phyloP scores from a whole-genome alignment of 2,797 vertebrate species.

The Scleropages formosus region DNA sequence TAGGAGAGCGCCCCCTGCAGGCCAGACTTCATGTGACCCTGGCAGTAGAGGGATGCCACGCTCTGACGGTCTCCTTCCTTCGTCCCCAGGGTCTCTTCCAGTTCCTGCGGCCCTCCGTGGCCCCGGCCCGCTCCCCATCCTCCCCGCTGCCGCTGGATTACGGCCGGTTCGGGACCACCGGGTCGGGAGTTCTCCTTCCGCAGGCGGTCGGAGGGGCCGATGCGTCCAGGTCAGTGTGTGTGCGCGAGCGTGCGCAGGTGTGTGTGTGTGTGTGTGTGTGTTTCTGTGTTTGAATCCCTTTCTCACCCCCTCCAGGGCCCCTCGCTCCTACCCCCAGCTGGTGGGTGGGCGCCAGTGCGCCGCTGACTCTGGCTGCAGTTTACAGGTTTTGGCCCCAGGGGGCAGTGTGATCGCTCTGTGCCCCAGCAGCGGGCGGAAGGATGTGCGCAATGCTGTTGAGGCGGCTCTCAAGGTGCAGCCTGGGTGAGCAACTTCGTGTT shows the following conservation, averaged over 20 bases:
- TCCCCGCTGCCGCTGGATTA: constrained; percentile 57
- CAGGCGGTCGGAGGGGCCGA: constrained; percentile 42
- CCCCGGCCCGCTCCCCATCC: constrained; percentile 44
- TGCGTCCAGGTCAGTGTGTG: constrained; percentile 50
- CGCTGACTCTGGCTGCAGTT: constrained; percentile 72
- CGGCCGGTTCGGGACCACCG: constrained; percentile 55
- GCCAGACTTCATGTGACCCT: background rate
- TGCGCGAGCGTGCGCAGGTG: constrained; percentile 14
- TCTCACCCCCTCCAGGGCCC: constrained; percentile 54
- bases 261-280: background rate
- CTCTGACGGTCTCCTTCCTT: background rate
- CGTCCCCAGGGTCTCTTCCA: constrained; percentile 68
- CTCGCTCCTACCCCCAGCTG: constrained; percentile 71
- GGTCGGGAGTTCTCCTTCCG: constrained; percentile 50
- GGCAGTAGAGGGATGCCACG: background rate
- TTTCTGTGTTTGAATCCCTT: background rate
- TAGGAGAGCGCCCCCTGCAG: constrained; percentile 39
- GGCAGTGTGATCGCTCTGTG: constrained; percentile 67
- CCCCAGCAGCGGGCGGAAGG: constrained; percentile 78
- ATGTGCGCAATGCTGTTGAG: constrained; percentile 79
- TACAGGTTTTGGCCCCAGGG: constrained; percentile 59
- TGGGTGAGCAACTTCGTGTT: constrained; percentile 59
- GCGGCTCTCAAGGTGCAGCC: constrained; percentile 76
- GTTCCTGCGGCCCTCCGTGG: constrained; percentile 55
- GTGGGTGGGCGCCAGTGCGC: constrained; percentile 73